Percentiles rank a stretch among this genome's conserved stretches.
phyloP scores from a whole-genome alignment of 2,797 vertebrate genomes.

The Podarcis lilfordi region DNA sequence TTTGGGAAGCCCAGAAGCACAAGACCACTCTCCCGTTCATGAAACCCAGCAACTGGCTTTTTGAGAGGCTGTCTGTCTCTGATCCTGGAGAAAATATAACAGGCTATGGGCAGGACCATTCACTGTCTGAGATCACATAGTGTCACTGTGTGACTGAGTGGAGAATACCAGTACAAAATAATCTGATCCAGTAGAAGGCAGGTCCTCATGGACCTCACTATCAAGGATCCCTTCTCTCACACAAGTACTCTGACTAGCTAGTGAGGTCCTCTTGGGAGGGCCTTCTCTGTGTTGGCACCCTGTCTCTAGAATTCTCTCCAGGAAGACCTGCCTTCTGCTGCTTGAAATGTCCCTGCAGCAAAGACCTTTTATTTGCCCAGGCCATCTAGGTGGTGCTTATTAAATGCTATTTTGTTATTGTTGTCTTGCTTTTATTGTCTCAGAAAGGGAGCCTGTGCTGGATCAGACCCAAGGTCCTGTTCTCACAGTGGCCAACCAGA shows the following conservation, averaged over 20 bases:
- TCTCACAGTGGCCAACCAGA: neutral
- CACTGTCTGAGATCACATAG: neutral
- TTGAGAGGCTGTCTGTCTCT: too few relatives aligned
- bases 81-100: too few relatives aligned
- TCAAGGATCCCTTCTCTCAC: neutral
- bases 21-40: too few relatives aligned
- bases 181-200: neutral
- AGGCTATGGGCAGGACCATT: neutral
- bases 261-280: neutral
- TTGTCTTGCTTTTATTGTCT: too few relatives aligned
- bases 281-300: neutral
- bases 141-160: neutral
- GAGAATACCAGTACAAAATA: neutral
- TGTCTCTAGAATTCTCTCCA: neutral
- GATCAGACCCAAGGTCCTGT: neutral
- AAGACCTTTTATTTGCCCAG: neutral
- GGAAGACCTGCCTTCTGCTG: neutral
- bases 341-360: neutral
- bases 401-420: neutral
- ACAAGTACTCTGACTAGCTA: too few relatives aligned
- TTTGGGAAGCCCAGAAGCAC: too few relatives aligned
- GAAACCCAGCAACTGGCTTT: too few relatives aligned
- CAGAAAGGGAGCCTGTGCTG: neutral
- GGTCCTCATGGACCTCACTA: too few relatives aligned
- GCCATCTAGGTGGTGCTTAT: neutral